These are phyloP conservation scores for Motacilla alba DNA, from an alignment of 2,113 vertebrate genomes.

Conservation along the genomic window DNA sequence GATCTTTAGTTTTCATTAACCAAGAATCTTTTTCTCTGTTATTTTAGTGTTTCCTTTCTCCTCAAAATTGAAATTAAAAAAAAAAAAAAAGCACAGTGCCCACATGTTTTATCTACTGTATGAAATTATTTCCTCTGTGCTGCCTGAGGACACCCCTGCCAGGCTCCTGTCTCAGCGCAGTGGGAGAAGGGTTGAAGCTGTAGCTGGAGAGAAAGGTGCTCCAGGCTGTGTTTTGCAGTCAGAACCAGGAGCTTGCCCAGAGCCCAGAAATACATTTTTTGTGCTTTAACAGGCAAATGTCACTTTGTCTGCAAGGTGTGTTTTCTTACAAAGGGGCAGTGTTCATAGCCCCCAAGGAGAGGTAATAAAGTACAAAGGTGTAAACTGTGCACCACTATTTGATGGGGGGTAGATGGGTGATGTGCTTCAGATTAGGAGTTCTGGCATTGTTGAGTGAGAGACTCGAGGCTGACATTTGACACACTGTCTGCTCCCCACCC, in stretches of 20 bases:
- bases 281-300: not conserved
- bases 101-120: not conserved
- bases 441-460: not conserved
- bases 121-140: not conserved
- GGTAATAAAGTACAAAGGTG: not conserved
- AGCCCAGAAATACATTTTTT: not conserved
- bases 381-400: not conserved
- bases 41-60: not conserved
- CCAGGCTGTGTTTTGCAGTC: not conserved
- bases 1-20: slow-evolving; percentile 28
- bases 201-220: not conserved
- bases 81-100: not conserved
- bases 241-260: not conserved
- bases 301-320: not conserved
- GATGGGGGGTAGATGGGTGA: not conserved
- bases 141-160: not conserved
- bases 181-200: not conserved
- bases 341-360: not conserved
- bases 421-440: not conserved
- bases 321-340: not conserved
- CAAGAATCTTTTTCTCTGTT: not conserved
- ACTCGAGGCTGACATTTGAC: not conserved
- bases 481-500: not conserved
- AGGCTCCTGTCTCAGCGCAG: not conserved
- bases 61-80: not conserved